Evolutionary conservation across 2,113 vertebrate species (phyloP).

Genomic region (Oceanodroma tethys): DNA sequence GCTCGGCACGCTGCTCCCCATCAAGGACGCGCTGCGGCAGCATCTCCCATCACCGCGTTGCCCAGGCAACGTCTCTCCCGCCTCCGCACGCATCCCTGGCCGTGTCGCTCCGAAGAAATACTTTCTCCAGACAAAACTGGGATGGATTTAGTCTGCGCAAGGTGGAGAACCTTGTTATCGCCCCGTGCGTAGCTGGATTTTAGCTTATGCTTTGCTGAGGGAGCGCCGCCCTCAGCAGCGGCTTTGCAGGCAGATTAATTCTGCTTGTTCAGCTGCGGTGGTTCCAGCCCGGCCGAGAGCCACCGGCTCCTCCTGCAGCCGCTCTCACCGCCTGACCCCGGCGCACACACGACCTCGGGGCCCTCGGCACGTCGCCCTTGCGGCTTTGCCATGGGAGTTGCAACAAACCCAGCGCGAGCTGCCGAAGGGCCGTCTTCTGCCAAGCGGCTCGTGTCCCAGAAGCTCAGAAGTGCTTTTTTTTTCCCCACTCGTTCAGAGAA

Average conservation of each 20-base stretch:
- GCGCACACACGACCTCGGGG: fast-evolving
- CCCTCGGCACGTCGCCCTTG: neutral
- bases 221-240: neutral
- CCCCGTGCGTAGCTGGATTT: neutral
- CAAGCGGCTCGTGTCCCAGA: neutral
- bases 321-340: neutral
- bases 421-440: neutral
- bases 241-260: neutral
- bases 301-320: neutral
- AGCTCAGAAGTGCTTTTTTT: neutral
- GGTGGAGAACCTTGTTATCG: fast-evolving
- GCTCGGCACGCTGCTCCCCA: neutral
- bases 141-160: neutral
- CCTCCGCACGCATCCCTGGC: neutral
- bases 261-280: neutral
- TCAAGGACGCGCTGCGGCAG: neutral
- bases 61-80: neutral
- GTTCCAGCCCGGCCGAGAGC: neutral
- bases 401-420: neutral
- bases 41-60: neutral
- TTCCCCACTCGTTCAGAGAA: fast-evolving
- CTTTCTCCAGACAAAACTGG: neutral
- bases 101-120: fast-evolving
- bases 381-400: neutral
- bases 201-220: neutral